Evolutionary conservation across 92 coral and sea anemone species (phyloP).

Genomic region (Scolanthus callimorphus): DNA sequence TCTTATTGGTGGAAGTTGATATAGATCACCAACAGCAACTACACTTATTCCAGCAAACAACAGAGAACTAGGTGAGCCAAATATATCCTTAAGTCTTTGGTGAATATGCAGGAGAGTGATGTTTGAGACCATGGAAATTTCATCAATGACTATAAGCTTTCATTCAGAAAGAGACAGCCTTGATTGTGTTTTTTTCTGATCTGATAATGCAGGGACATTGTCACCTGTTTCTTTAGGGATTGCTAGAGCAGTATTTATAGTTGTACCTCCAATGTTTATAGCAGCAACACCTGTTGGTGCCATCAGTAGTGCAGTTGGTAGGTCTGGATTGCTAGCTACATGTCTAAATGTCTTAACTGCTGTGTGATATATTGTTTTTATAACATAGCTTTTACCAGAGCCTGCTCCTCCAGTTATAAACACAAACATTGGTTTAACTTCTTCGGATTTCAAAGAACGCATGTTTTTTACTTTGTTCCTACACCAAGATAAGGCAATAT

Average conservation of each 20-base stretch:
- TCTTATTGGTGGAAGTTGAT: slow-evolving; percentile 58
- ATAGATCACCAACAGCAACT: slow-evolving; percentile 47
- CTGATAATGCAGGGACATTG: slow-evolving; percentile 33
- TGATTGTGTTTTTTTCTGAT: slow-evolving; percentile 43
- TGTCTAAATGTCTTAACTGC: slow-evolving; percentile 34
- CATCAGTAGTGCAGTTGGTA: slow-evolving; percentile 32
- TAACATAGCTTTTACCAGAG: slow-evolving; percentile 35
- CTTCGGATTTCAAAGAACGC: slow-evolving; percentile 16
- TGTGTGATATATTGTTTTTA: slow-evolving; percentile 26
- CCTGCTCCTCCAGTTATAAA: slow-evolving; percentile 58
- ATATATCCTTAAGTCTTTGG: slow-evolving; percentile 42
- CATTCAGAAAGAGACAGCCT: slow-evolving; percentile 33
- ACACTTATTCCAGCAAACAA: slow-evolving; percentile 49
- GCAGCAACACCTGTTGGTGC: slow-evolving; percentile 41
- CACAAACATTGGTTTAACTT: slow-evolving; percentile 26
- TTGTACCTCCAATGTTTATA: slow-evolving; percentile 26
- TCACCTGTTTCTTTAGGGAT: slow-evolving; percentile 22
- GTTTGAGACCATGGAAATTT: slow-evolving; percentile 48
- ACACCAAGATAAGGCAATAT: slow-evolving; percentile 36
- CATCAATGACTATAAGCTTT: slow-evolving; percentile 48
- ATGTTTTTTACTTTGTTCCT: slow-evolving; percentile 45
- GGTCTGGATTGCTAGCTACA: slow-evolving; percentile 25
- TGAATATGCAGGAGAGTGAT: slow-evolving; percentile 44
- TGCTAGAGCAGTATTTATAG: slow-evolving; percentile 25
- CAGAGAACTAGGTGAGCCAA: slow-evolving; percentile 24